phyloP scores from a whole-genome alignment of 64 coral and sea anemone genomes.

The Montipora capricornis region DNA sequence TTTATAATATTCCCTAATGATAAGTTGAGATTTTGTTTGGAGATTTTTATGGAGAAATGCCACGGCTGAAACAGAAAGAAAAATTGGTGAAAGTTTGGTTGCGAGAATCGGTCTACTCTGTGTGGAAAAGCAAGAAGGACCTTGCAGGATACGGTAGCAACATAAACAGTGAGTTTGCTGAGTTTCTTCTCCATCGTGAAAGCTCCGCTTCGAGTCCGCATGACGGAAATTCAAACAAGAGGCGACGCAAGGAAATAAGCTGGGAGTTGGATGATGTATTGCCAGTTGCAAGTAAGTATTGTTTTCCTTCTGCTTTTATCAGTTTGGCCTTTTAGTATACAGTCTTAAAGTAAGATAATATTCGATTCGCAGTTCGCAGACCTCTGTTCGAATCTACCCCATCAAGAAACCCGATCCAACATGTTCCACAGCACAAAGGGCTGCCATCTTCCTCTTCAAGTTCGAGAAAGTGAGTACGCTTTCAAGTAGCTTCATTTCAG shows the following conservation, averaged over 20 bases:
- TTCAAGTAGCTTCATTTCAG: too few species aligned
- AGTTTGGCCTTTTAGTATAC: background rate
- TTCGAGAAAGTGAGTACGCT: too few species aligned
- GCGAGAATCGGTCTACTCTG: background rate
- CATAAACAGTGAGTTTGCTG: constrained; percentile 26
- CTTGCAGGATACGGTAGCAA: background rate
- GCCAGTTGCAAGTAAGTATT: background rate
- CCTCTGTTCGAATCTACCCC: background rate
- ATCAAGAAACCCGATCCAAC: too few species aligned
- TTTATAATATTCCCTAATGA: background rate
- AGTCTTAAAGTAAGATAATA: background rate
- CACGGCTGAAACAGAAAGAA: background rate
- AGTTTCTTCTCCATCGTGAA: constrained; percentile 48
- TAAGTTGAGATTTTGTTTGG: background rate
- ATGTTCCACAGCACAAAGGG: too few species aligned
- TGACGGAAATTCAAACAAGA: background rate
- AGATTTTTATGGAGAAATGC: background rate
- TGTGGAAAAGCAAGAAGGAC: background rate
- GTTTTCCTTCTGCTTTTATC: constrained; percentile 1
- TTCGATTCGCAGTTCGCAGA: background rate
- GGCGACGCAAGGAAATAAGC: background rate
- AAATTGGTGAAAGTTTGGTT: background rate
- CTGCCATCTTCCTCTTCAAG: too few species aligned
- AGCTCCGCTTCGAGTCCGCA: background rate
- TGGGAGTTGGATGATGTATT: background rate